Percentiles rank a stretch among this genome's conserved stretches.
Conservation (phyloP, 2,888 invertebrate species). For the Limnephilus marmoratus region DNA sequence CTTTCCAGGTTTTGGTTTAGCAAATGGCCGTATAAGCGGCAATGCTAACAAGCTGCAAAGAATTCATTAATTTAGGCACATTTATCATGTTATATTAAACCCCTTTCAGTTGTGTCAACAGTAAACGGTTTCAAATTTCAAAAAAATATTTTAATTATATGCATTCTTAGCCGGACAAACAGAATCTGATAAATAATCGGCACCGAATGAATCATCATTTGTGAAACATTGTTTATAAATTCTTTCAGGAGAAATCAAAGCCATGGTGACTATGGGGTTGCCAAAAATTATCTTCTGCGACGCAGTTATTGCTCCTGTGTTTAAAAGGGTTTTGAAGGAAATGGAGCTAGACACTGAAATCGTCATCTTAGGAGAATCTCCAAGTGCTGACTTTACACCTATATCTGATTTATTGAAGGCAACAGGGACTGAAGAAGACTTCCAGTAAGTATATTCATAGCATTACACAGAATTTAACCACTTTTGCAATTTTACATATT, state of each 20-base stretch:
- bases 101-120: too few relatives aligned
- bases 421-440: slow-evolving; percentile 66
- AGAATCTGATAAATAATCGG: too few relatives aligned
- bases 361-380: slow-evolving; percentile 32
- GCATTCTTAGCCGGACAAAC: background rate
- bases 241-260: slow-evolving; percentile 67
- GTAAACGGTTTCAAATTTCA: too few relatives aligned
- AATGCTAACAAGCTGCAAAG: too few relatives aligned
- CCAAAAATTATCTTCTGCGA: slow-evolving; percentile 69
- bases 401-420: slow-evolving; percentile 67
- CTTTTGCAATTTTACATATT: too few relatives aligned
- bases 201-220: background rate
- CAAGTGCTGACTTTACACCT: slow-evolving; percentile 42
- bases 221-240: background rate
- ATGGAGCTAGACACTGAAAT: background rate
- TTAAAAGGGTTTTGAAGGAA: slow-evolving; percentile 67
- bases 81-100: too few relatives aligned
- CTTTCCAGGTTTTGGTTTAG: too few relatives aligned
- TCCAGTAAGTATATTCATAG: slow-evolving; percentile 63
- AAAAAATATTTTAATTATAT: too few relatives aligned
- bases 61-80: too few relatives aligned
- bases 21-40: too few relatives aligned
- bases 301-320: slow-evolving; percentile 66
- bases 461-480: too few relatives aligned
- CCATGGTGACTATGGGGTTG: slow-evolving; percentile 67